Evolutionary conservation across 2,113 vertebrate species (phyloP).

Genomic region (Cyprinus carpio): DNA sequence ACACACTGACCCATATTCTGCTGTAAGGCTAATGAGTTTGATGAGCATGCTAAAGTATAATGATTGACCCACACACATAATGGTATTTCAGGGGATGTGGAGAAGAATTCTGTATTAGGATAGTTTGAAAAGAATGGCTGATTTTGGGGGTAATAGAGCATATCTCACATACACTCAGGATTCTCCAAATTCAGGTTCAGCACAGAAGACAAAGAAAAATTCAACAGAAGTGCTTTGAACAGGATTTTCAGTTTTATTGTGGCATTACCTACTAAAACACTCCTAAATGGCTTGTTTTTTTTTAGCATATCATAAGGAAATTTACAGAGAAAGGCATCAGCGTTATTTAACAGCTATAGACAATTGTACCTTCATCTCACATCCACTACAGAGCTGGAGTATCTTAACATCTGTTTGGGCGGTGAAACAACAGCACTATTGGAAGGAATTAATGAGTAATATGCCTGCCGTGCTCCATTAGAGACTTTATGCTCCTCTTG

Average conservation of each 20-base stretch:
- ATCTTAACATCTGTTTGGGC: no score
- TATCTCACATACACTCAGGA: neutral
- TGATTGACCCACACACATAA: neutral
- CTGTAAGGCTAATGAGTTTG: slow-evolving; percentile 13
- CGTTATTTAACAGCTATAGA: no score
- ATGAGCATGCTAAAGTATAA: slow-evolving; percentile 1
- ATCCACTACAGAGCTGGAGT: no score
- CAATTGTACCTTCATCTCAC: no score
- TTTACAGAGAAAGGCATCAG: no score
- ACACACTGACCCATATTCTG: slow-evolving; percentile 38
- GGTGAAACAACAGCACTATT: no score
- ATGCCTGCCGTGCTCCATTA: no score
- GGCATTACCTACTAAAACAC: neutral
- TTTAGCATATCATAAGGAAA: no score
- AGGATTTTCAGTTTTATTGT: neutral
- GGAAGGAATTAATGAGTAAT: no score
- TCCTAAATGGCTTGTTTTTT: neutral
- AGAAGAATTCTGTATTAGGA: neutral
- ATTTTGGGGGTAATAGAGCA: neutral
- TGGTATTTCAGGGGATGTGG: neutral
- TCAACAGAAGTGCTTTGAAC: neutral
- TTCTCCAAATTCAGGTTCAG: slow-evolving; percentile 4
- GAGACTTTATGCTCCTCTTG: no score
- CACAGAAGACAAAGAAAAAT: slow-evolving; percentile 6
- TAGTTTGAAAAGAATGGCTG: neutral